phyloP scores from a whole-genome alignment of 2,113 vertebrate species.

The Orycteropus afer region DNA sequence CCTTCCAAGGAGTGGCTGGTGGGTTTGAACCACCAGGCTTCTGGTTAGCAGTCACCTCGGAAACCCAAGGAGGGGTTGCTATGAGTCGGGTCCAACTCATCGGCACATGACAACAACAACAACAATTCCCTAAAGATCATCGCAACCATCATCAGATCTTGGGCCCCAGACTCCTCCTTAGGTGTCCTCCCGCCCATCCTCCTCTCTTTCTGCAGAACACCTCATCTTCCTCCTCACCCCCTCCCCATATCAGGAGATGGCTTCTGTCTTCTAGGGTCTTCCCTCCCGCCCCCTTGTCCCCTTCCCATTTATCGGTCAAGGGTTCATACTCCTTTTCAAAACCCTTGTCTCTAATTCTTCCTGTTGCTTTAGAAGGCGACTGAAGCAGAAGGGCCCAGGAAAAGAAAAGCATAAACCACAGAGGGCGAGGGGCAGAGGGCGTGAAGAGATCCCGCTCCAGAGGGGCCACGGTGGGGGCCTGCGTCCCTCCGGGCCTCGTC shows the following conservation, averaged over 20 bases:
- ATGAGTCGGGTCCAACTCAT: no score
- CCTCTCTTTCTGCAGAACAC: not conserved
- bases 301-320: not conserved
- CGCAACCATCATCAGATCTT: not conserved
- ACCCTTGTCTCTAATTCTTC: not conserved
- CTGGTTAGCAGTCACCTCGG: no score
- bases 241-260: not conserved
- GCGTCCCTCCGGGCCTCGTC: not conserved
- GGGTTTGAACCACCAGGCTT: no score
- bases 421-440: fast-evolving
- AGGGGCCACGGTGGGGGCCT: fast-evolving
- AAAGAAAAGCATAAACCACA: fast-evolving
- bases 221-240: not conserved
- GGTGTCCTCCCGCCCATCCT: not conserved
- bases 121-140: no score
- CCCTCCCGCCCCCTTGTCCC: not conserved
- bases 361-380: not conserved
- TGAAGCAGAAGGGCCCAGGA: not conserved
- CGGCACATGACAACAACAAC: no score
- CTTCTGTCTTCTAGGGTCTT: not conserved
- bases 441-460: not conserved
- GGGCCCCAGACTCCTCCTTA: not conserved
- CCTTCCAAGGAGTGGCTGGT: no score
- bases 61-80: no score
- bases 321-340: not conserved